Base-by-base conservation (phyloP, 1,140 invertebrate species). In the Drosophila pallidifrons region DNA sequence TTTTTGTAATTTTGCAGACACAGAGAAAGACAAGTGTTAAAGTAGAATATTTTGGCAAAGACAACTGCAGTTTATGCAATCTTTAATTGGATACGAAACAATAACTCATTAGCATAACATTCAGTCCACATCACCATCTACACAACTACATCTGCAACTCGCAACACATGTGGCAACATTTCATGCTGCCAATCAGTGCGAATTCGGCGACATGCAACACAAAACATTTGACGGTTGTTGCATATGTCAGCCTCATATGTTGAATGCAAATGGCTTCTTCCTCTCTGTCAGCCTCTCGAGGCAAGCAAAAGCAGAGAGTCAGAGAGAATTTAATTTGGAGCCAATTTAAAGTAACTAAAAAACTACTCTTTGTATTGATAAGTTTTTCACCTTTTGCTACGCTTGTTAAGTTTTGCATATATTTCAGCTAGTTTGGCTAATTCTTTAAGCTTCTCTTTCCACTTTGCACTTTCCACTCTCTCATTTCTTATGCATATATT, bases 21-120 rank as follows among this genome's bases (percentile, higher is more conserved):
- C 35, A 38, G 7, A 54, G 43, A 43, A 28, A 51, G 6, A 43
- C 63, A 54, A 45, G 46, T 16, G 49, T 35, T 16, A 47, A 10
- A 47, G 7, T 46, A 15, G 52, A 66, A 61, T 8, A 60, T 57
- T 49, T 61, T 11, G 0, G 35, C 6, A 32, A 60, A 45, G 55
- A n/a, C 30, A n/a, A 35, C 43, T 85, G 77, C 81, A 83, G 46
- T 79, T 67, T 13, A 58, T 75, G 38, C 49, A 20, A 20, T 57
- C 52, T 55, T 70, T 63, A 58, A 51, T 60, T 75, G 55, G 49
- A 71, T 54, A 55, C 66, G 32, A 45, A 59, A 72, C 82, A 72
- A 81, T 86, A 86, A 87, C 82, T 82, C 82, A 87, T 86, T 87
- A 86, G 86, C 82, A 86, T 87, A 87, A 86, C 82, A 86, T 61